Base-by-base conservation (phyloP, 2,888 invertebrate genomes). In the Argyra leucocephala region DNA sequence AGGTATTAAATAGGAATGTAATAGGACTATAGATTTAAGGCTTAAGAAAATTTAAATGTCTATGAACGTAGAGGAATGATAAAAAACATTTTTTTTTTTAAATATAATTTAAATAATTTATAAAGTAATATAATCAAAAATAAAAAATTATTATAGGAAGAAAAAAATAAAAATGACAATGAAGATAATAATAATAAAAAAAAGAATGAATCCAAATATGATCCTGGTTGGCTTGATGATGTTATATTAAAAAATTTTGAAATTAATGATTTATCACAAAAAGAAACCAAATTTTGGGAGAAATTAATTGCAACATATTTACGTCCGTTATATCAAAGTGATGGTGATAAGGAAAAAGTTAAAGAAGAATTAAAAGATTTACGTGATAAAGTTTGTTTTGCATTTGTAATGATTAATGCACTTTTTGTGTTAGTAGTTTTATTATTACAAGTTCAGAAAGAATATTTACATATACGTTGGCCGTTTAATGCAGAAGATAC, bases 251-350 rank as follows among this genome's bases (percentile, higher is more conserved):
- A 83, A 61, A 82, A 85, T 67, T 88, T 89, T 0, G 84, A 86
- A 63, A 82, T 88, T 2, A 86, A 86, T 57, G 86, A 84, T 72
- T 78, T 93, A 58, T 79, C 84, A 0, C 82, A 84, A 18, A 80
- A 83, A 59, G 93, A 94, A 76, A 83, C 84, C 63, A 79, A 80
- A 22, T 94, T 94, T 79, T 94, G 92, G 91, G 83, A 83, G 65
- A 86, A 88, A 64, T 78, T 93, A 64, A 86, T 93, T 64, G 84
- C 84, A 61, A 86, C 86, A 73, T 91, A 93, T 76, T 81, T 93
- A 22, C 82, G 85, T 71, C 92, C 93, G 0, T 82, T 91, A 63
- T 86, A 86, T 69, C 83, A 85, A 60, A 84, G 88, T 71, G 83
- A 85, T 69, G 81, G 83, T 65, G 83, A 86, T 73, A 82, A 85